Evolutionary conservation across 2,888 invertebrate genomes (phyloP), one percentile per base, ranked within the genome.

Genomic region (Hydrotaea cyrtoneurina): DNA sequence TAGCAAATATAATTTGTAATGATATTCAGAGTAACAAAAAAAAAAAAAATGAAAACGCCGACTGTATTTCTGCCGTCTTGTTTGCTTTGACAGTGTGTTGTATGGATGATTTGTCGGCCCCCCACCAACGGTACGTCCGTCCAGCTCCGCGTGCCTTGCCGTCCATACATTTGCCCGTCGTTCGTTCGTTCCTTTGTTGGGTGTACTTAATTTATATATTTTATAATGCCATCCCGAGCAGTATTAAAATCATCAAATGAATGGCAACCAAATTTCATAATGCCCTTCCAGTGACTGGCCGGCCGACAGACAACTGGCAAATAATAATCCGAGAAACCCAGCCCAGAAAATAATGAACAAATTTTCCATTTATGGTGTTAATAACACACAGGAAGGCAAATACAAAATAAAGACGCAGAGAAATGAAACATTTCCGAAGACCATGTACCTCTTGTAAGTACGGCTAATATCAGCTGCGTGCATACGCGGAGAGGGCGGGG

Each of bases 1-100:
- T 64, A 36, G 10, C 36, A 64, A 64, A 64, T 64, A 39, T 36
- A 64, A 64, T 64, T 64, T 64, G 64, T 36, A 64, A 64, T 64
- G 64, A 64, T 64, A 64, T 64, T 64, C 64, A 17, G 17, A 17
- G 19, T 59, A 59, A 57, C 10, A 10, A 31, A 7, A 2, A 62
- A 59, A 57, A 2, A 10, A 31, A 7, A 2, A 62, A 10, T 62
- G 26, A 31, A 31, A 31, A 62, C 11, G 15, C 26, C 31, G 5
- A 62, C 26, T 26, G 13, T 26, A 31, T 62, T 62, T 62, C 36
- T 3, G 8, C 19, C 31, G 3, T 26, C 15, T n/a, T 13, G 11
- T 57, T 59, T 15, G 13, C 23, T 59, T 59, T 26, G 26, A 26
- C n/a, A 13, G 59, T 7, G 3, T 26, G 23, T 59, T 59, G 26